Evolutionary conservation across 2,888 invertebrate species (phyloP).

Genomic region (Gnatocerus cornutus): DNA sequence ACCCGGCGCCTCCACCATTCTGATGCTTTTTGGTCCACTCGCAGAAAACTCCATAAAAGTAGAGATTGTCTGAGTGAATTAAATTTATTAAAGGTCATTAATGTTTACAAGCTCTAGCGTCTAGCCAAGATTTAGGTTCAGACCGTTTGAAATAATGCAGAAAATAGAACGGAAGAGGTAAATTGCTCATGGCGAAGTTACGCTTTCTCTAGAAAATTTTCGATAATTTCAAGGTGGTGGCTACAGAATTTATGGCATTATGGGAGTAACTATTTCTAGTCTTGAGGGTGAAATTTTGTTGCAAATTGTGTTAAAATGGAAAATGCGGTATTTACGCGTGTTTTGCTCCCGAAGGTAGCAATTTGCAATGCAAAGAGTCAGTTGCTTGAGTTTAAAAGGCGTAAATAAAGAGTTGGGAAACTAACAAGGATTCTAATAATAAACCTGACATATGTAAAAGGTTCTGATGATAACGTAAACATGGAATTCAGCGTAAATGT

Average conservation of each 20-base stretch:
- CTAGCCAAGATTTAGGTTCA: constrained; percentile 11
- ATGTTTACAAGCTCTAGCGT: constrained; percentile 14
- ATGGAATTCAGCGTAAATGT: no score
- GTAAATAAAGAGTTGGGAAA: no score
- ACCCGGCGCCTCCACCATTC: constrained; percentile 35
- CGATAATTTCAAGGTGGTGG: background rate
- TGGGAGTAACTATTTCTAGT: no score
- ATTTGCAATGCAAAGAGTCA: constrained; percentile 2
- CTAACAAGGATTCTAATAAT: no score
- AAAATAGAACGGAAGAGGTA: constrained; percentile 8
- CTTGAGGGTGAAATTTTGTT: no score
- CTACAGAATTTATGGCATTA: no score
- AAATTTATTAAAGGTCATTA: constrained; percentile 25
- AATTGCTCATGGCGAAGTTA: background rate
- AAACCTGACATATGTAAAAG: no score
- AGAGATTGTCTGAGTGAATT: constrained; percentile 21
- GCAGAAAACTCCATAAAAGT: constrained; percentile 19
- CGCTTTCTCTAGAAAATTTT: constrained; percentile 1
- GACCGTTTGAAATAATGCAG: background rate
- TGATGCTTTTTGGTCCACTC: constrained; percentile 1
- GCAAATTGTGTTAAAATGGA: no score
- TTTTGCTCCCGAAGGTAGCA: background rate
- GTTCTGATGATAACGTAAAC: no score
- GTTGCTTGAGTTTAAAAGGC: no score
- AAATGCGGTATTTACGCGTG: background rate